Evolutionary conservation across 1,140 invertebrate genomes (phyloP), one percentile per base, ranked within the genome.

Genomic region (Cephus cinctus): DNA sequence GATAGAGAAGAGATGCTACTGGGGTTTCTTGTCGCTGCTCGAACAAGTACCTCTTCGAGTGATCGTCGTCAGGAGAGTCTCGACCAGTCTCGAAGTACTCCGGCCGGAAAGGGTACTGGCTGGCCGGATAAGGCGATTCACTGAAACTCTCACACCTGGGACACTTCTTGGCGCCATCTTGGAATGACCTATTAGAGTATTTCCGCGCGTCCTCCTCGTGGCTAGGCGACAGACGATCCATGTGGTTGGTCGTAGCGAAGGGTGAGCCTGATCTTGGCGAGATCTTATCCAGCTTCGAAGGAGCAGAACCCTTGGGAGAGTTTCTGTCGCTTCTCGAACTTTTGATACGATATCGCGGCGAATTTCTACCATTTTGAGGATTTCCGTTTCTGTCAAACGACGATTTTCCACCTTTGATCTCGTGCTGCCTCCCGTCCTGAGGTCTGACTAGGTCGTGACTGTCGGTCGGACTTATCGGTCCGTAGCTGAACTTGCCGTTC

Each of bases 1-100:
- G 57, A 52, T 65, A 68, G 0, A 69, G 55, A 18, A 60, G 5
- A 1, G 54, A 40, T 0, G 54, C 38, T 18, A 50, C 45, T 9
- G 57, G 59, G 0, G 44, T 45, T n/a, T 62, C 54, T n/a, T 23
- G 48, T 9, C 21, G 30, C 16, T 34, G 39, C 4, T 19, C 39
- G 9, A 15, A 11, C 5, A 11, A 20, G 14, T 5, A 41, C 11
- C 14, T 23, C 38, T 43, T 42, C 36, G 21, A n/a, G 20, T 18
- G 45, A 50, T 36, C 15, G 20, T n/a, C 25, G 32, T 8, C 19
- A 14, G 16, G 19, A 16, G n/a, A 39, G 5, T 20, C 30, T 27
- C 20, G 16, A 2, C 44, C 47, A 12, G 25, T 27, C n/a, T 41
- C 39, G 39, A 12, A 20, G 39, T 15, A 9, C 3, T 41, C 39